phyloP scores from a whole-genome alignment of 2,113 vertebrate genomes.

The Oncorhynchus gorbuscha region DNA sequence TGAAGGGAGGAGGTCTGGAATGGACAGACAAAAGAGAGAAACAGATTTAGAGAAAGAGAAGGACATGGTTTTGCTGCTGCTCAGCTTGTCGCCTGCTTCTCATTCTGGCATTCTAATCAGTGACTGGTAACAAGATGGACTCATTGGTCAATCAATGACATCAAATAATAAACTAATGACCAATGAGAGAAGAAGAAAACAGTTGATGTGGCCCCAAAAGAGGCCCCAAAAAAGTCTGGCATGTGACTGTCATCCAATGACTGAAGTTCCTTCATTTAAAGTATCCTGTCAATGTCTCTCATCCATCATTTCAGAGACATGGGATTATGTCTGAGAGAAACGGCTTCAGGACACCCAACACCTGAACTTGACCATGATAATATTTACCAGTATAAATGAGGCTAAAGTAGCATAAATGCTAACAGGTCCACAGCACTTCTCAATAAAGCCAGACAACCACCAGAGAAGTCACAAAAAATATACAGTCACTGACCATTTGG shows the following conservation, averaged over 20 bases:
- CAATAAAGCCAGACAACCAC: conserved; percentile 38
- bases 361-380: conserved; percentile 47
- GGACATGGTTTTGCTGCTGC: not conserved
- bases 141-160: not conserved
- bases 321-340: not conserved
- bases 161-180: not conserved
- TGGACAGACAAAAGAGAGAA: conserved; percentile 11
- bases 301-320: not conserved
- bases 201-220: not conserved
- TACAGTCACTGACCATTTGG: conserved; percentile 40
- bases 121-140: not conserved
- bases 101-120: not conserved
- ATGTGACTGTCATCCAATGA: too few species aligned
- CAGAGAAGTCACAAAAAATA: conserved; percentile 48
- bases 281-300: not conserved
- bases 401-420: conserved; percentile 36
- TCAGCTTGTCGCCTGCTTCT: not conserved
- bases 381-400: conserved; percentile 51
- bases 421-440: conserved; percentile 48
- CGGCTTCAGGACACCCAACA: conserved; percentile 31
- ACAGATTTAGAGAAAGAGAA: not conserved
- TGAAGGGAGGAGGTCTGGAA: not conserved
- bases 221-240: too few species aligned
- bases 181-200: not conserved
- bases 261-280: too few species aligned